These are phyloP conservation scores for Chloroclysta siterata DNA, from an alignment of 2,888 invertebrate genomes.

Conservation along the genomic window DNA sequence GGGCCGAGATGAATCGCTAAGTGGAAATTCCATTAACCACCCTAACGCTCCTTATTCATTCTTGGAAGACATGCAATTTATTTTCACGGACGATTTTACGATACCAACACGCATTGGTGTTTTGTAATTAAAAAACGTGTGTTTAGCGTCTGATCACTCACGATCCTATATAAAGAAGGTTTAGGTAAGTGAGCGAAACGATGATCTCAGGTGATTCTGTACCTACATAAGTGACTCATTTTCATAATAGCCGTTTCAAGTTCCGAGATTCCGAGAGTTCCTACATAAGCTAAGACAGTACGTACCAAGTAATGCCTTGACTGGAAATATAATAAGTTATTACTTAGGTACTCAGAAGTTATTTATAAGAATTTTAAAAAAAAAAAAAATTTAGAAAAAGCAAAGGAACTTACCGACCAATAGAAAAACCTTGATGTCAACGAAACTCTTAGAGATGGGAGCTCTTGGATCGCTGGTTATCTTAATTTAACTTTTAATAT, in stretches of 20 bases:
- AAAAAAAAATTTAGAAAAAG: too few relatives aligned
- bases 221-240: conserved; percentile 30
- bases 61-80: neutral
- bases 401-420: too few relatives aligned
- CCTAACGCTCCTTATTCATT: neutral
- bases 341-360: too few relatives aligned
- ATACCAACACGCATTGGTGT: too few relatives aligned
- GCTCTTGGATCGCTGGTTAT: too few relatives aligned
- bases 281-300: neutral
- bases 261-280: neutral
- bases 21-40: conserved; percentile 17
- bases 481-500: too few relatives aligned
- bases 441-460: too few relatives aligned
- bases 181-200: conserved; percentile 12
- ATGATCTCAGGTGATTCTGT: conserved; percentile 39
- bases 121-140: too few relatives aligned
- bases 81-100: neutral
- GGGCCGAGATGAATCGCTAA: conserved; percentile 24
- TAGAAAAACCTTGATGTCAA: too few relatives aligned
- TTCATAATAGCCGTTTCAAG: conserved; percentile 15
- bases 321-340: too few relatives aligned
- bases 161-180: conserved; percentile 12
- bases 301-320: neutral
- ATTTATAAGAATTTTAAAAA: too few relatives aligned
- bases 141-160: too few relatives aligned